Conservation (phyloP, 92 coral and sea anemone genomes). For the Parazoanthus darwini region DNA sequence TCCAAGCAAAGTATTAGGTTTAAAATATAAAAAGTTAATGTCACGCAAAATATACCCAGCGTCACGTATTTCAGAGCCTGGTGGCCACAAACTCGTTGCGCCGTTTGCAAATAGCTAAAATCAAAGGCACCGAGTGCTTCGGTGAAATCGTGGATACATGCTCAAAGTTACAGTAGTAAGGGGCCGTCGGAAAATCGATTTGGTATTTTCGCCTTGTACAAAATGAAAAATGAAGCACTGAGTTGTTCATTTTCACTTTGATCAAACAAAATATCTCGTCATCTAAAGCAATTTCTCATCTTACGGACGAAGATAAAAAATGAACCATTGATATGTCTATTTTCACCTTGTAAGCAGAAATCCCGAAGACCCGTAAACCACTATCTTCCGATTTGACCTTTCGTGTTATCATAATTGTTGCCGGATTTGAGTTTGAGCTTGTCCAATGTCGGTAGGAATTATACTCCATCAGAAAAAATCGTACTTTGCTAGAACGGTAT, state of each 20-base stretch:
- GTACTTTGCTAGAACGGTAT: not conserved
- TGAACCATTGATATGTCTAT: constrained; percentile 10
- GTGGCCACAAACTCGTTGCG: no score
- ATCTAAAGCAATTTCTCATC: constrained; percentile 20
- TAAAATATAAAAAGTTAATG: no score
- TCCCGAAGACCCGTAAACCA: not conserved
- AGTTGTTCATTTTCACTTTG: constrained; percentile 8
- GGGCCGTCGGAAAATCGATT: no score
- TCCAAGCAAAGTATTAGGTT: no score
- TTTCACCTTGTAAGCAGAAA: constrained; percentile 7
- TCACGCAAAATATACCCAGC: no score
- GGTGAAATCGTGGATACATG: no score
- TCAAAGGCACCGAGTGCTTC: no score
- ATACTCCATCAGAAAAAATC: not conserved
- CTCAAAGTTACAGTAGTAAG: no score
- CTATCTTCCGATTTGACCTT: not conserved
- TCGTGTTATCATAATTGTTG: not conserved
- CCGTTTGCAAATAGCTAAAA: no score
- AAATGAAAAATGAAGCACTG: constrained; percentile 19
- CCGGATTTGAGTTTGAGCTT: not conserved
- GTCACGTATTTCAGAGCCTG: no score
- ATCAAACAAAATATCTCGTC: not conserved
- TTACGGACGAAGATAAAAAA: constrained; percentile 20
- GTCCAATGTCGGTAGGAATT: not conserved
- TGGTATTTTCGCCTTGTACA: not conserved